Conservation (phyloP, 2,797 vertebrate genomes). For the Rhyacichthys aspro region DNA sequence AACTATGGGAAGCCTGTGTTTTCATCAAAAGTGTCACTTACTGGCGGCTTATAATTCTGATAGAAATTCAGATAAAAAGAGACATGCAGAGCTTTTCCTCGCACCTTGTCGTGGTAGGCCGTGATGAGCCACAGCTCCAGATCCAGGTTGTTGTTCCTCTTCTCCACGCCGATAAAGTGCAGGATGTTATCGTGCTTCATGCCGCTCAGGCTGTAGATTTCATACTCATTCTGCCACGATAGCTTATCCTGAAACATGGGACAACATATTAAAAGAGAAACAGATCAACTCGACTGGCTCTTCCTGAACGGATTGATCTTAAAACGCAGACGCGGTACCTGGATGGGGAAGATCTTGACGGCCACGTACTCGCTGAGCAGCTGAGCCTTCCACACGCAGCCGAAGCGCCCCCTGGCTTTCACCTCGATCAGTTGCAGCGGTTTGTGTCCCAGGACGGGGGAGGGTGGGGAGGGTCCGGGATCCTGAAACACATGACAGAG, state of each 20-base stretch:
- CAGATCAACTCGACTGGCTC: too few species aligned
- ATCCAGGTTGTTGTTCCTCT: constrained; percentile 92
- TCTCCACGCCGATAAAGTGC: constrained; percentile 95
- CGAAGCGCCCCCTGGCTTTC: constrained; percentile 95
- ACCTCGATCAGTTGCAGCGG: constrained; percentile 94
- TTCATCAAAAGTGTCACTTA: too few species aligned
- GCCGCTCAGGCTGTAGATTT: constrained; percentile 92
- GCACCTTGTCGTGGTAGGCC: constrained; percentile 95
- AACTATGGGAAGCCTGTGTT: too few species aligned
- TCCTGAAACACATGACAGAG: constrained; percentile 77
- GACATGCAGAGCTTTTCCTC: background rate
- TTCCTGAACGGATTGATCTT: too few species aligned
- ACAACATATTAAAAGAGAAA: background rate
- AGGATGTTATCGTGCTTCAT: constrained; percentile 98
- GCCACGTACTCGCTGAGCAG: constrained; percentile 93
- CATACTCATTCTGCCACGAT: constrained; percentile 98
- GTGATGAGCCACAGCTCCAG: constrained; percentile 97
- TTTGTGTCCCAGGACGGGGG: constrained; percentile 91
- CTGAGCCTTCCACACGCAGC: constrained; percentile 98
- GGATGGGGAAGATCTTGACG: constrained; percentile 97
- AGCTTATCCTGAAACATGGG: constrained; percentile 87
- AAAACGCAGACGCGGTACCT: constrained; percentile 77
- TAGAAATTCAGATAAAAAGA: background rate
- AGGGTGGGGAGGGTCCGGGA: constrained; percentile 90
- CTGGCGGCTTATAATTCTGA: too few species aligned